Base-by-base conservation (phyloP, 1,140 invertebrate genomes). In the Drosophila athabasca region DNA sequence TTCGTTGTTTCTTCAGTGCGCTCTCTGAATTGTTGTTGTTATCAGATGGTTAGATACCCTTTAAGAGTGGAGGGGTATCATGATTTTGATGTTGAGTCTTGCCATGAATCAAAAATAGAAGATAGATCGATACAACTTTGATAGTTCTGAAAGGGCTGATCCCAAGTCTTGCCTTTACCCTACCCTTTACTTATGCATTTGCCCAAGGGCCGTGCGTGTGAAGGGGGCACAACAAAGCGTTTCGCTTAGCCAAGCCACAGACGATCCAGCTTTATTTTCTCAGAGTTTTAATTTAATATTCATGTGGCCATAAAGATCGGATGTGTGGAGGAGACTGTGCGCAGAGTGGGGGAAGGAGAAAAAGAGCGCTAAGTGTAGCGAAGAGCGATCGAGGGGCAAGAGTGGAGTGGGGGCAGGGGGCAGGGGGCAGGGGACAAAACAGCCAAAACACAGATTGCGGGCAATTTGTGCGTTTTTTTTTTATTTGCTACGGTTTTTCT, bases 261-360 rank as follows among this genome's bases (percentile, higher is more conserved):
- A n/a, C n/a, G n/a, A n/a, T 19, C 0, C 17, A 19, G 17, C 60
- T 70, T 69, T 65, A 81, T 85, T 85, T 85, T 87, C 78, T 81
- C 76, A 74, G 19, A 66, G 65, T 43, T 65, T 79, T 78, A 75
- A 87, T 87, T 87, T 79, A 75, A 81, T 78, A 79, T 87, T 75
- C 52, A 54, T 82, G 77, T 66, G 79, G 57, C 43, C 69, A 82
- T 78, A 73, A 80, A 84, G 6, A 15, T 39, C 9, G 3, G 15
- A 29, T 41, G 43, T n/a, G n/a, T 69, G 11, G 41, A 50, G 54
- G 19, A 48, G 53, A 45, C 9, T 9, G 8, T 9, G 1, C n/a
- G 31, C 0, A 2, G 9, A 9, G 8, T 0, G 29, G 31, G 31
- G 31, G 31, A 35, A 3, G 8, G 17, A 19, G 29, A 29, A 29